Evolutionary conservation across 2,113 vertebrate species (phyloP).

Genomic region (Melierax canorus): DNA sequence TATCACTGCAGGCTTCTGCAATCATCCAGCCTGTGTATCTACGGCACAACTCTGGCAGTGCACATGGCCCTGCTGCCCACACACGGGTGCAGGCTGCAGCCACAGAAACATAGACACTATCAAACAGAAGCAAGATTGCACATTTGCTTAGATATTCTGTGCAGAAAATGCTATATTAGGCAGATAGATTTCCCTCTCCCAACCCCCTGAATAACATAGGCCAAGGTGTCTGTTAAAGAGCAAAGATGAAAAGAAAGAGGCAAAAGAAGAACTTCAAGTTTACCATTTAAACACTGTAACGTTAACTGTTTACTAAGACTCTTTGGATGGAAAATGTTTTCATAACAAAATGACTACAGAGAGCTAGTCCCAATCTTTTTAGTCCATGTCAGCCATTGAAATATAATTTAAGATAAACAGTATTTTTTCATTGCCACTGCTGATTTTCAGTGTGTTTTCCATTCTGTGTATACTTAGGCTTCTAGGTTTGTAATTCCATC

Average conservation of each 20-base stretch:
- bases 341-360: background rate
- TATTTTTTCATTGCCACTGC: background rate
- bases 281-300: background rate
- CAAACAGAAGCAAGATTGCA: background rate
- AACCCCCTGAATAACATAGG: background rate
- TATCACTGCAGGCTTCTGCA: background rate
- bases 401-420: background rate
- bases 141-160: background rate
- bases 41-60: background rate
- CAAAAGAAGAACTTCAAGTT: background rate
- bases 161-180: background rate
- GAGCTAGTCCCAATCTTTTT: background rate
- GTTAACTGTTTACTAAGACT: background rate
- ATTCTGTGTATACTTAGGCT: background rate
- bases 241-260: background rate
- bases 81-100: background rate
- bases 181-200: background rate
- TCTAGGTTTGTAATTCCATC: background rate
- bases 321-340: background rate
- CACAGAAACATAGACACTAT: background rate
- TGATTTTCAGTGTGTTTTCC: background rate
- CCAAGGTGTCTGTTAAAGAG: background rate
- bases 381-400: background rate
- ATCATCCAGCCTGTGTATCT: rapidly evolving
- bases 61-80: background rate